Base-by-base conservation (phyloP, 1,140 invertebrate species). In the Drosophila punjabiensis region DNA sequence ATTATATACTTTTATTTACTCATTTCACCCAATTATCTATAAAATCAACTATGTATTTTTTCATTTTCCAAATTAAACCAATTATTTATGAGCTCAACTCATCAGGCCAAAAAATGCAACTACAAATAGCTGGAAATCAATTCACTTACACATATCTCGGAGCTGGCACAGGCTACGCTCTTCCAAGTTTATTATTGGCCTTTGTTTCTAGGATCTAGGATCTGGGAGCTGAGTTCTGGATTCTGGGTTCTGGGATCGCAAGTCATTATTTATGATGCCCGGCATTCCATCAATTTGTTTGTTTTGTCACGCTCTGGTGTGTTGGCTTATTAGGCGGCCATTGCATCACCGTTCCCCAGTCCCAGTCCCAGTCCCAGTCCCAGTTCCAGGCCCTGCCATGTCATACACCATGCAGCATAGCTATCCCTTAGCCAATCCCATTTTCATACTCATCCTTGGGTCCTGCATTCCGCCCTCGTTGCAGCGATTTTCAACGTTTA, bases 251-350 rank as follows among this genome's bases (percentile, higher is more conserved):
- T 41, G 64, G 60, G 58, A 60, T 82, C 74, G 61, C 68, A 47
- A 60, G 81, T 76, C 64, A 75, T 83, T 73, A 84, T 84, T 84
- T 80, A 84, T 80, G 71, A 65, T 70, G 58, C 53, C 66, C 30
- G 60, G 75, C 75, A 78, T 74, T 82, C 78, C 82, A 80, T 84
- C 81, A 84, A 84, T 84, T 84, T 84, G 81, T 84, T 84, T 84
- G 77, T 69, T 74, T 82, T 78, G 67, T 82, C 74, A 82, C 74
- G 81, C 81, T 63, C 78, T 83, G 52, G 35, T 71, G 68, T 79
- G 61, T 83, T 56, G 81, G 76, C 76, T 76, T 80, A 79, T 82
- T 76, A 66, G 76, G 55, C 79, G 55, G 41, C 43, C 67, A 73
- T 73, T 58, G 68, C 41, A 43, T 56, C 55, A 37, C 20, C 55